Conservation (phyloP, 2,113 vertebrate genomes). For the Myotis yumanensis region DNA sequence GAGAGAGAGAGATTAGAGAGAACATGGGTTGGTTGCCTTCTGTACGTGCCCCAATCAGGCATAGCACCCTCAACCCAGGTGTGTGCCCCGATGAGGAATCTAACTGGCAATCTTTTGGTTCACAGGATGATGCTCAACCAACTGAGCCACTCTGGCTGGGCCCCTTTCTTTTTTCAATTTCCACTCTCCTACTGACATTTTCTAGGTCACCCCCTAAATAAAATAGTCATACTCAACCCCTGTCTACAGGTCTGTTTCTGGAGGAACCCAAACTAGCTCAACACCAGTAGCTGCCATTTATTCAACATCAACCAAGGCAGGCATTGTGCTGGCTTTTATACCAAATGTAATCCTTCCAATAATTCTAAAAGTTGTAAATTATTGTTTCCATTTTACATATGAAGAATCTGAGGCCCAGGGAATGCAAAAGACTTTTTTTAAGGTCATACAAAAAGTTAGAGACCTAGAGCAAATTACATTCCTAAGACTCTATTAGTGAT, state of each 20-base stretch:
- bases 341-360: background rate
- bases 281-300: background rate
- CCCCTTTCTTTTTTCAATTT: background rate
- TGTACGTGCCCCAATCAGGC: no score
- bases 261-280: background rate
- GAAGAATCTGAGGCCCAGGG: background rate
- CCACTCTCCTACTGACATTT: background rate
- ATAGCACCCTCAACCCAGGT: no score
- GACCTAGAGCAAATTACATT: background rate
- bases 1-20: no score
- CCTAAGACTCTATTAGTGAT: background rate
- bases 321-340: background rate
- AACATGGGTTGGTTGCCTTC: background rate
- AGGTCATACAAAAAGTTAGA: constrained; percentile 9
- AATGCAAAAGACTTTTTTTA: background rate
- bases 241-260: background rate
- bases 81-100: no score
- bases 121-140: background rate
- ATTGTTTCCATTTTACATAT: background rate
- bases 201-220: background rate
- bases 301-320: background rate
- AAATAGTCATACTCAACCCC: background rate
- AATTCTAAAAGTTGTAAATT: background rate
- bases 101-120: background rate
- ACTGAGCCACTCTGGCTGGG: no score